Evolutionary conservation across 2,113 vertebrate genomes (phyloP).

Genomic region (Leptocoma aspasia): DNA sequence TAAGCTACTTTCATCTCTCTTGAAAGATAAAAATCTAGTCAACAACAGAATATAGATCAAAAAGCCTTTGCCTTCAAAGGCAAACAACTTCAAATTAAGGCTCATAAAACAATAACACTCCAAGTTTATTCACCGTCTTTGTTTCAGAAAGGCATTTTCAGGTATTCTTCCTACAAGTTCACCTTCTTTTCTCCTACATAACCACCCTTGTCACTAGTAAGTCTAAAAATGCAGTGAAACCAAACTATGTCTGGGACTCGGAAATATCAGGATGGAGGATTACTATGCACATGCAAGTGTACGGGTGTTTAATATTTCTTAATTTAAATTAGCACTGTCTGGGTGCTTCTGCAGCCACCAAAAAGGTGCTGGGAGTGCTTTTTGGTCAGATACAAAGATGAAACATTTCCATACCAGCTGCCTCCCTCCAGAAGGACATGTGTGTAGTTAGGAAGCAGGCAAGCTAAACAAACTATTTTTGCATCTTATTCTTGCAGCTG

Average conservation of each 20-base stretch:
- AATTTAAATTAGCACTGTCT: neutral
- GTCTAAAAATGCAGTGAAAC: neutral
- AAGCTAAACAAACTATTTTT: conserved; percentile 2
- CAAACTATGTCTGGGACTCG: neutral
- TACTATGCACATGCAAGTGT: neutral
- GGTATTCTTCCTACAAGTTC: neutral
- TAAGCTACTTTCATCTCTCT: neutral
- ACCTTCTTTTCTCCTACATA: neutral
- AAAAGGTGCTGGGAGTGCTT: neutral
- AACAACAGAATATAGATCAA: neutral
- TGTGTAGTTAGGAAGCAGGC: neutral
- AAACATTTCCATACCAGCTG: neutral
- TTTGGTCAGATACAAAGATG: neutral
- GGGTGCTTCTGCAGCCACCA: neutral
- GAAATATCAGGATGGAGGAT: neutral
- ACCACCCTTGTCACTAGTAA: neutral
- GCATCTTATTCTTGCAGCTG: conserved; percentile 1
- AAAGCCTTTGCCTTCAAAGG: neutral
- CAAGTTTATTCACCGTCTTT: neutral
- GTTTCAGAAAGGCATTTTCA: neutral
- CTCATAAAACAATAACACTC: neutral
- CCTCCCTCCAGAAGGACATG: neutral
- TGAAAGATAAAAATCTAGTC: neutral
- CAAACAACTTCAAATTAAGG: neutral
- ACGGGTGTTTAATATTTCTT: neutral